A percentile compares a stretch with the other conserved stretches of the same genome.
Conservation (phyloP, 2,888 invertebrate species). For the Pseudoips prasinana region DNA sequence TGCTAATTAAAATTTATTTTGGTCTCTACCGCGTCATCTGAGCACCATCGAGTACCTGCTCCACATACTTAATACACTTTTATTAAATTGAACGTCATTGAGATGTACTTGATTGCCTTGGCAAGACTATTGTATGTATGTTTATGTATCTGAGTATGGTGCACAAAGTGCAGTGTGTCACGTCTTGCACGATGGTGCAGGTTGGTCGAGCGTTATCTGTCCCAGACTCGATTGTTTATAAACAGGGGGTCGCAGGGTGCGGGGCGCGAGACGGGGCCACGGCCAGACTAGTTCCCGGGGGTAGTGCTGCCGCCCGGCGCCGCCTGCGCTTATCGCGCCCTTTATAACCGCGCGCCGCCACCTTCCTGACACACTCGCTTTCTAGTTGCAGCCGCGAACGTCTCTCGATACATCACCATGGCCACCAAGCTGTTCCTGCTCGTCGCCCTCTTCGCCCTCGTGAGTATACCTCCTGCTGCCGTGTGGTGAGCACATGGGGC, state of each 20-base stretch:
- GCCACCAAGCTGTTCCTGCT: constrained; percentile 54
- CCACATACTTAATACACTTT: too few species aligned
- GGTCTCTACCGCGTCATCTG: too few species aligned
- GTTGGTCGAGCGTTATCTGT: too few species aligned
- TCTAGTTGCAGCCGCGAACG: constrained; percentile 38
- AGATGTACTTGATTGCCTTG: too few species aligned
- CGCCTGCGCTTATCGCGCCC: constrained; percentile 16
- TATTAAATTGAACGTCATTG: too few species aligned
- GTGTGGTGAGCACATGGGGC: too few species aligned
- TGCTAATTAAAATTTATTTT: too few species aligned
- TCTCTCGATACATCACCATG: constrained; percentile 46
- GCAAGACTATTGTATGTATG: too few species aligned
- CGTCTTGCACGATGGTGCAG: constrained; percentile 4
- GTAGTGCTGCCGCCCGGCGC: constrained; percentile 11
- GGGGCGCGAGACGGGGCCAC: constrained; percentile 5
- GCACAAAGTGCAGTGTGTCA: neutral
- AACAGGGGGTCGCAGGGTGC: neutral
- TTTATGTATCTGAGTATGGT: too few species aligned
- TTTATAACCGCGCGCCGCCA: constrained; percentile 25
- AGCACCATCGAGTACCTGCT: too few species aligned
- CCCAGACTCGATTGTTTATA: too few species aligned
- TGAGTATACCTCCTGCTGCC: constrained; percentile 44
- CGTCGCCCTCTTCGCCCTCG: constrained; percentile 62
- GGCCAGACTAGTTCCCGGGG: constrained; percentile 22
- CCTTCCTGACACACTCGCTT: constrained; percentile 39